Conservation (phyloP, 2,113 vertebrate genomes). For the Dromiciops gliroides region DNA sequence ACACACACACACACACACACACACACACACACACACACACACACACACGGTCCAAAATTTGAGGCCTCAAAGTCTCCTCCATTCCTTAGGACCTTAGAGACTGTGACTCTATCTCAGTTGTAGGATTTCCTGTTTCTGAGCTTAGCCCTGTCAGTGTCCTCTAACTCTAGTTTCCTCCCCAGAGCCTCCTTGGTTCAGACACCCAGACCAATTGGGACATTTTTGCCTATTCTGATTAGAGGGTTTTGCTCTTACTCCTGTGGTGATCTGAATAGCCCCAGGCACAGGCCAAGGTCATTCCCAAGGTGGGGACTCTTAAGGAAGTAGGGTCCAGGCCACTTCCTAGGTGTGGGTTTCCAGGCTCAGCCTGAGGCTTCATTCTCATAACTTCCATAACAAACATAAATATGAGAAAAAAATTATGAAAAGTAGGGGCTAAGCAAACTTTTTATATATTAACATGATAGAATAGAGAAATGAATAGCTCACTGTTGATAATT, state of each 20-base stretch:
- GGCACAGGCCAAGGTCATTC: not conserved
- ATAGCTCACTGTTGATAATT: not conserved
- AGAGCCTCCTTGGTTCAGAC: not conserved
- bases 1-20: too few relatives aligned
- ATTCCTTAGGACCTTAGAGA: too few relatives aligned
- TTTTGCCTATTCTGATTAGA: not conserved
- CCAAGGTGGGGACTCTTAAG: not conserved
- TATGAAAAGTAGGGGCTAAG: not conserved
- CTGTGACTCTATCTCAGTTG: not conserved
- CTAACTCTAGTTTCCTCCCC: not conserved
- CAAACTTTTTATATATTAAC: not conserved
- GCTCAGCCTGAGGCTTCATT: not conserved
- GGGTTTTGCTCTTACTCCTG: not conserved
- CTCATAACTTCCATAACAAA: not conserved
- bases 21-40: too few relatives aligned
- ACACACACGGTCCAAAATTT: too few relatives aligned
- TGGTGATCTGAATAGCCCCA: not conserved
- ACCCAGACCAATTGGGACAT: not conserved
- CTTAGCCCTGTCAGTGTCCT: not conserved
- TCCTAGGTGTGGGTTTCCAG: not conserved
- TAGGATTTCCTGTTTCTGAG: not conserved
- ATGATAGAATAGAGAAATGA: not conserved
- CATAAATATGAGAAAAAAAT: not conserved
- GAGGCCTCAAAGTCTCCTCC: too few relatives aligned
- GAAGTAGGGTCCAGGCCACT: not conserved